These are phyloP conservation scores for Sorex araneus DNA, from an alignment of 2,113 vertebrate species.

Conservation along the genomic window DNA sequence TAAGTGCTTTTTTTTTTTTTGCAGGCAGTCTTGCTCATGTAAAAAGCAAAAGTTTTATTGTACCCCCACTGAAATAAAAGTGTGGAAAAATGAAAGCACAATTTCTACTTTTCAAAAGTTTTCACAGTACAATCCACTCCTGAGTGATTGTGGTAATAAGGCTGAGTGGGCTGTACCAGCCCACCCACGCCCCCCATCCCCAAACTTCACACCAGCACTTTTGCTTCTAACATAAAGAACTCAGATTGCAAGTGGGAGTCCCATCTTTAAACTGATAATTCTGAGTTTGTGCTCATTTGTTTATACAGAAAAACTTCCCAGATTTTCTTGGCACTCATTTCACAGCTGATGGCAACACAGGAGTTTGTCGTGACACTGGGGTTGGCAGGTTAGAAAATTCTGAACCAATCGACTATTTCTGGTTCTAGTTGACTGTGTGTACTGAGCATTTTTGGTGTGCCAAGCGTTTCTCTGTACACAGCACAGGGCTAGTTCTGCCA, in stretches of 20 bases:
- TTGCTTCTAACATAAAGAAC: not conserved
- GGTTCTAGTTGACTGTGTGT: not conserved
- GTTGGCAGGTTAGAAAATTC: not conserved
- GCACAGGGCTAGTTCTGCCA: not conserved
- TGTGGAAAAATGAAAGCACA: not conserved
- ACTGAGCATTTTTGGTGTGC: fast-evolving
- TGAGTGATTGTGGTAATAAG: no score
- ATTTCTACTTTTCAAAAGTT: not conserved
- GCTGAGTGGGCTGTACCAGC: not conserved
- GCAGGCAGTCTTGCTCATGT: not conserved
- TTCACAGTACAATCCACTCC: not conserved
- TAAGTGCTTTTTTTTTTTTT: not conserved
- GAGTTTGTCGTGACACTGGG: not conserved
- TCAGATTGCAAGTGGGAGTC: not conserved
- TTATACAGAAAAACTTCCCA: not conserved
- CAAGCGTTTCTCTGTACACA: not conserved
- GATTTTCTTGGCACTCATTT: not conserved
- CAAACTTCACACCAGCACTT: not conserved
- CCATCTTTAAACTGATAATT: not conserved
- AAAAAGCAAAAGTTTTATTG: not conserved
- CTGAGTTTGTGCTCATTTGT: not conserved
- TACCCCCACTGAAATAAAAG: not conserved
- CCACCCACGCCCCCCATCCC: not conserved
- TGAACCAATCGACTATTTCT: not conserved
- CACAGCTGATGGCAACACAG: not conserved